These are phyloP conservation scores for Oeneis ivallda DNA, from an alignment of 2,888 invertebrate genomes.

Conservation along the genomic window DNA sequence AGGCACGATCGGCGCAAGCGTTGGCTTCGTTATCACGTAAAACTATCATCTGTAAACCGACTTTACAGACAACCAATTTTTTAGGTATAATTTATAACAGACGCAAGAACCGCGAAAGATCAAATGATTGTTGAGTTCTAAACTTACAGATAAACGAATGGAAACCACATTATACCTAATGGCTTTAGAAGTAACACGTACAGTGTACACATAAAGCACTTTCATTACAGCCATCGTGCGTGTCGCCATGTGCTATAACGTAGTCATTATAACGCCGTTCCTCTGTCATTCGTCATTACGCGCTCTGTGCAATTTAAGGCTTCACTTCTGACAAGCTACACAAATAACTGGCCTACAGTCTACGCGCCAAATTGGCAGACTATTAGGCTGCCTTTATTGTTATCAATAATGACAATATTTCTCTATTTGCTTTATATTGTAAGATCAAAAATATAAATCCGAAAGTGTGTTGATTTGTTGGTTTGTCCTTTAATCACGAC, in stretches of 20 bases:
- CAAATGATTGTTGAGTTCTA: no score
- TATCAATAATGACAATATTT: not conserved
- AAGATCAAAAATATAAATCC: no score
- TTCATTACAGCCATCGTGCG: conserved; percentile 7
- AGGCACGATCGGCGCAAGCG: no score
- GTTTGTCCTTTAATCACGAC: no score
- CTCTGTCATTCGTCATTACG: conserved; percentile 45
- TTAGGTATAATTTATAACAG: no score
- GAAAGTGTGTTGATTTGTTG: no score
- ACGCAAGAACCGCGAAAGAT: no score
- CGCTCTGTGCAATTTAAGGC: conserved; percentile 43
- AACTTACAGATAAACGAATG: not conserved
- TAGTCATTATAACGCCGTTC: conserved; percentile 44
- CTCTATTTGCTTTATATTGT: not conserved
- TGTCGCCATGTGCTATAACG: conserved; percentile 25
- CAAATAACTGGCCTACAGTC: conserved; percentile 12
- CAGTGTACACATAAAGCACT: not conserved
- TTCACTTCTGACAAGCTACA: conserved; percentile 42
- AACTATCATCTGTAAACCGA: no score
- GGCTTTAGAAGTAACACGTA: not conserved
- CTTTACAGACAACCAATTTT: no score
- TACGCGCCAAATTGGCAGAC: conserved; percentile 7
- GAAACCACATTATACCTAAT: not conserved
- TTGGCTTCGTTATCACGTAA: no score
- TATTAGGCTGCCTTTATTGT: not conserved